Evolutionary conservation across 2,888 invertebrate genomes (phyloP).

Genomic region (Harmothoe impar): DNA sequence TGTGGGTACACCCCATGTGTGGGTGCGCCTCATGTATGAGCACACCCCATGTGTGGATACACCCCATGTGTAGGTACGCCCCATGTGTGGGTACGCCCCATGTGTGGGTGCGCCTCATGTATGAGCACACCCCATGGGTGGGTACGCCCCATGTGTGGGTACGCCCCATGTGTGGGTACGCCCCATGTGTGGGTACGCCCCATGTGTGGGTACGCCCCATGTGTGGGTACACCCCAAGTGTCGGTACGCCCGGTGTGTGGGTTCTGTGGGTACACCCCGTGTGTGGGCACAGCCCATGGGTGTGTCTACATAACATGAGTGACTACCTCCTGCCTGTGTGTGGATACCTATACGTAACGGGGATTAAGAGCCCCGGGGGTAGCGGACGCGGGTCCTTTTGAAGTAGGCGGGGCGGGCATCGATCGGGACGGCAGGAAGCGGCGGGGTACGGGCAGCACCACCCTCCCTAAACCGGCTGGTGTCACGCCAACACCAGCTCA

Average conservation of each 20-base stretch:
- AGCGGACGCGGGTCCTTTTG: conserved; percentile 13
- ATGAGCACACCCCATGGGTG: background rate
- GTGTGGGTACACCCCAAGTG: background rate
- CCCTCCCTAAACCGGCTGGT: too few relatives aligned
- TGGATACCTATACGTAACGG: conserved; percentile 7
- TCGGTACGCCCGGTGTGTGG: too few relatives aligned
- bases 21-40: background rate
- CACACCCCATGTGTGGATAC: background rate
- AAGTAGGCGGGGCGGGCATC: conserved; percentile 4
- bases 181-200: background rate
- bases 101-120: background rate
- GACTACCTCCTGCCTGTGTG: background rate
- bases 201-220: background rate
- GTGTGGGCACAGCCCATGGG: too few relatives aligned
- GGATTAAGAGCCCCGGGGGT: background rate
- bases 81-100: background rate
- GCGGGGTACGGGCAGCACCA: conserved; percentile 24
- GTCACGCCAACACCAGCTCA: too few relatives aligned
- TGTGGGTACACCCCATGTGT: background rate
- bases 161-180: background rate
- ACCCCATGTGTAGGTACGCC: background rate
- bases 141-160: background rate
- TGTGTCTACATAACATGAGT: too few relatives aligned
- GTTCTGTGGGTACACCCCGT: too few relatives aligned
- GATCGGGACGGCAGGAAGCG: background rate